A percentile compares a stretch with the other conserved stretches of the same genome.
These are phyloP conservation scores for Actinopyga echinites DNA, from an alignment of 53 echinoderm and acorn worm genomes.

Conservation along the genomic window DNA sequence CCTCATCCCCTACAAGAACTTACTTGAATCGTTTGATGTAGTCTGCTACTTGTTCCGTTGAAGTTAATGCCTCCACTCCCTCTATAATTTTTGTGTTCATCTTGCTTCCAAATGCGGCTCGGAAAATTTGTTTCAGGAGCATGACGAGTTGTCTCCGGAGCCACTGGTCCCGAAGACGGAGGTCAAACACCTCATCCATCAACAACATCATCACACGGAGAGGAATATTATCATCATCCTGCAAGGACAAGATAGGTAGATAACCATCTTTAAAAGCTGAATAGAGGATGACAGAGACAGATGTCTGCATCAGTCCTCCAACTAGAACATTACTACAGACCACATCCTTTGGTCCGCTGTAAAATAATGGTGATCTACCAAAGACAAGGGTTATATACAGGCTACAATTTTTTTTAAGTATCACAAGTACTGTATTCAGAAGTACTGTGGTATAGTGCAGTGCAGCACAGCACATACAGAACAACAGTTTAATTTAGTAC, in stretches of 20 bases:
- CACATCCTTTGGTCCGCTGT: too few species aligned
- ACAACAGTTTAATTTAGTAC: too few species aligned
- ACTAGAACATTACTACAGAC: too few species aligned
- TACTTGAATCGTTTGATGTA: conserved; percentile 94
- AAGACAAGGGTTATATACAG: too few species aligned
- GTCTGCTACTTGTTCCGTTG: conserved; percentile 89
- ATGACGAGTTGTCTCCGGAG: conserved; percentile 81
- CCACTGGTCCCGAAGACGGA: conserved; percentile 97
- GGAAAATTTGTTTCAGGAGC: conserved; percentile 87
- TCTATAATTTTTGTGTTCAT: conserved; percentile 93
- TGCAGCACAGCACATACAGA: too few species aligned
- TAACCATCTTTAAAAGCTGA: not conserved
- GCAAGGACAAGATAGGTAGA: not conserved
- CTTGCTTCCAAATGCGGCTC: conserved; percentile 90
- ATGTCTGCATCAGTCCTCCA: not conserved
- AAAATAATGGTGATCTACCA: too few species aligned
- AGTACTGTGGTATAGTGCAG: too few species aligned
- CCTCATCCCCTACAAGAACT: not conserved
- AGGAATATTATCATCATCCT: conserved; percentile 99
- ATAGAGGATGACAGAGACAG: not conserved
- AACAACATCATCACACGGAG: conserved; percentile 91
- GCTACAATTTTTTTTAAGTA: too few species aligned
- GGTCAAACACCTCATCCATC: conserved; percentile 97
- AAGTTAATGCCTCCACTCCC: conserved; percentile 83
- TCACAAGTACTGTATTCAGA: too few species aligned